Evolutionary conservation across 2,888 invertebrate species (phyloP).

Genomic region (Charanyca ferruginea): DNA sequence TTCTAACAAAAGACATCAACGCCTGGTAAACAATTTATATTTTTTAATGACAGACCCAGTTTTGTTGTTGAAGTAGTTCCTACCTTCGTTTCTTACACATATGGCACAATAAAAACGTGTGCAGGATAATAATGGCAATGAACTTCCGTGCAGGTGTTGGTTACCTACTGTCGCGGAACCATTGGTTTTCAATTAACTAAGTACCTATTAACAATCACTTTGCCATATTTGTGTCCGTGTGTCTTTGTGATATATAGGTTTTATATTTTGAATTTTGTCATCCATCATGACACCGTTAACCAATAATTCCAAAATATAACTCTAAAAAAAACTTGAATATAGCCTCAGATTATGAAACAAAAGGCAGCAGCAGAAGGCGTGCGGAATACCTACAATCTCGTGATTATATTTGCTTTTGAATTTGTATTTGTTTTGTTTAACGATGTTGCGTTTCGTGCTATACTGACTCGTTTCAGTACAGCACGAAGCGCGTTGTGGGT

Average conservation of each 20-base stretch:
- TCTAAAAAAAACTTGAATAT: too few relatives aligned
- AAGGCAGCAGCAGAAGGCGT: too few relatives aligned
- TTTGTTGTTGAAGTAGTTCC: background rate
- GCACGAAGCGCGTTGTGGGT: too few relatives aligned
- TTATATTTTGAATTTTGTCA: background rate
- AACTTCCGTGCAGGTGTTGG: slow-evolving; percentile 52
- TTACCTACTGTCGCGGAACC: slow-evolving; percentile 18
- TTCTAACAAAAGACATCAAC: slow-evolving; percentile 29
- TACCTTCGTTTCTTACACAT: too few relatives aligned
- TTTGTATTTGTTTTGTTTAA: too few relatives aligned
- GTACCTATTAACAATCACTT: slow-evolving; percentile 29
- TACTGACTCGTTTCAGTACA: too few relatives aligned
- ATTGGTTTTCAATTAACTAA: slow-evolving; percentile 33
- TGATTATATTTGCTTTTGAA: too few relatives aligned
- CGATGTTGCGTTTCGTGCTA: too few relatives aligned
- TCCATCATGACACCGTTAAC: too few relatives aligned
- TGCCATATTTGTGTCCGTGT: slow-evolving; percentile 2
- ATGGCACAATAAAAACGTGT: slow-evolving; percentile 29
- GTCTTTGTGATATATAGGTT: background rate
- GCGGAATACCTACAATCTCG: too few relatives aligned
- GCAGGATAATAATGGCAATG: slow-evolving; percentile 15
- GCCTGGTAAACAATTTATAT: background rate
- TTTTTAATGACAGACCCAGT: background rate
- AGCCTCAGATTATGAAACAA: too few relatives aligned
- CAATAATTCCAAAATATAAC: too few relatives aligned